Percentiles rank a stretch among this genome's conserved stretches.
phyloP scores from a whole-genome alignment of 2,113 vertebrate species.

The Isurus oxyrinchus region DNA sequence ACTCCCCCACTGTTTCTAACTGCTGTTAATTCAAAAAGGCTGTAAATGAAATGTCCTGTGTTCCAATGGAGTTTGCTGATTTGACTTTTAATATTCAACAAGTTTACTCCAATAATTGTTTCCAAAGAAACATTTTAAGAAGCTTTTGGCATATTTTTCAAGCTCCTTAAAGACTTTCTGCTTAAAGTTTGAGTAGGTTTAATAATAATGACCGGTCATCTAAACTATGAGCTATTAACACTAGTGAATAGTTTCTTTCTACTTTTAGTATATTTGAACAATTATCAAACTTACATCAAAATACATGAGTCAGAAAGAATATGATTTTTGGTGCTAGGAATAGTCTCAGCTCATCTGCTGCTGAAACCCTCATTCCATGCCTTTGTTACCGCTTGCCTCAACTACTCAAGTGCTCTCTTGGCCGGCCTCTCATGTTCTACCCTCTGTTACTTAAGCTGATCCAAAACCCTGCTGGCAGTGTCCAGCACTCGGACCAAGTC shows the following conservation, averaged over 20 bases:
- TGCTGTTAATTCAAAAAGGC: neutral
- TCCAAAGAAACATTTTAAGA: neutral
- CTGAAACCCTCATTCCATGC: neutral
- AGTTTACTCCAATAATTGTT: neutral
- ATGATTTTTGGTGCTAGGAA: neutral
- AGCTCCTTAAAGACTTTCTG: neutral
- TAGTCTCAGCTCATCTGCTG: neutral
- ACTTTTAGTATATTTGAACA: neutral
- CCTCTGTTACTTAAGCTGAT: neutral
- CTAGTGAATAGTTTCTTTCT: neutral
- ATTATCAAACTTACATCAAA: neutral
- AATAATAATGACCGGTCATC: neutral
- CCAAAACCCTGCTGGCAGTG: neutral
- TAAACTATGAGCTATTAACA: neutral
- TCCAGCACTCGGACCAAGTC: neutral
- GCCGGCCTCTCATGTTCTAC: neutral
- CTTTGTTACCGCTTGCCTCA: neutral
- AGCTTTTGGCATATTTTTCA: neutral
- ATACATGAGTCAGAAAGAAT: neutral
- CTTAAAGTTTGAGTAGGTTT: neutral
- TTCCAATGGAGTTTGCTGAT: neutral
- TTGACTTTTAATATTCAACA: neutral
- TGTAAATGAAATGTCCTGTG: neutral
- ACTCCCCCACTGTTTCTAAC: neutral
- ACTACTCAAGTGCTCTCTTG: neutral